Percentiles rank a stretch among this genome's conserved stretches.
Evolutionary conservation across 2,113 vertebrate genomes (phyloP).

Genomic region (Bucco capensis): DNA sequence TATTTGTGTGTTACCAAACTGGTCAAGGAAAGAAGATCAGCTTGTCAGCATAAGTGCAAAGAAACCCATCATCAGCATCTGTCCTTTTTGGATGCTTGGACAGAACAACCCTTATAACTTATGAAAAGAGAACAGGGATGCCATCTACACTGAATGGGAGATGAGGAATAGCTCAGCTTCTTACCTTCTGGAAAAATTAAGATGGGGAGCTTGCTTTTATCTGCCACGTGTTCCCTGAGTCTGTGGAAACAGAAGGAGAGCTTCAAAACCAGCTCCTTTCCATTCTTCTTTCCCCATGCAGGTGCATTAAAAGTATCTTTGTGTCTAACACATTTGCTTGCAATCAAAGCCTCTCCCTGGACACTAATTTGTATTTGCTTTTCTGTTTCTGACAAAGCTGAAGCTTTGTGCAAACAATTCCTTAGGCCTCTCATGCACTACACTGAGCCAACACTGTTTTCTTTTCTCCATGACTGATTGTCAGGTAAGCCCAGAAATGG

Average conservation of each 20-base stretch:
- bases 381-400: not conserved
- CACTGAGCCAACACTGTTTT: not conserved
- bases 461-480: not conserved
- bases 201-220: conserved; percentile 90
- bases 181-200: conserved; percentile 97
- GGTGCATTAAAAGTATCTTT: not conserved
- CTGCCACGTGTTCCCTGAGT: conserved; percentile 84
- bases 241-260: conserved; percentile 69
- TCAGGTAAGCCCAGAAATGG: not conserved
- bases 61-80: no score
- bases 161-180: not conserved
- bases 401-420: not conserved
- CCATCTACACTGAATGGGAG: not conserved
- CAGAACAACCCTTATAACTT: no score
- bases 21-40: no score
- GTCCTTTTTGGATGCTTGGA: no score
- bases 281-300: not conserved
- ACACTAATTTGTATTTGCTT: not conserved
- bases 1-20: no score
- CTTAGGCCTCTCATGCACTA: not conserved
- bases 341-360: not conserved
- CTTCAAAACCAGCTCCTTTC: not conserved
- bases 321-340: not conserved
- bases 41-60: no score
- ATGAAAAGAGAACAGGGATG: not conserved